Evolutionary conservation across 2,113 vertebrate species (phyloP), one percentile per base, ranked within the genome.

Genomic region (Clupea harengus): DNA sequence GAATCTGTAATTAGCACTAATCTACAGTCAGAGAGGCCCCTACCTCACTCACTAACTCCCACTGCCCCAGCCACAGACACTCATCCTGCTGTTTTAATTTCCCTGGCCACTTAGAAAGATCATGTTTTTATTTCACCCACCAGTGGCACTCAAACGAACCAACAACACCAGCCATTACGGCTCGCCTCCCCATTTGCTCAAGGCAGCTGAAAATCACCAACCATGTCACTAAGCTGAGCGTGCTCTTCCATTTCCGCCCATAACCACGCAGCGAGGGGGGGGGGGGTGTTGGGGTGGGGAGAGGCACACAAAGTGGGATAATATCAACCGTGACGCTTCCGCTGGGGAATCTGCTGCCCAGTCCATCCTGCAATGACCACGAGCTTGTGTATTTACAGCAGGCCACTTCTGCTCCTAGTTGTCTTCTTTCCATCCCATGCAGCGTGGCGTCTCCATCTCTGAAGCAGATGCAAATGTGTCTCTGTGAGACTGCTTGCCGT

Each of bases 1-100:
- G 92, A 90, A 90, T 89, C 93, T 91, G 94, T 94, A 95, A 95
- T 95, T 95, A 95, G 93, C 91, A 87, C 92, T 94, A 94, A 95
- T 95, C 95, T 94, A 95, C 89, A 75, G 91, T 32, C 64, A 72
- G 28, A 28, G 89, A 88, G 88, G 89, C 92, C 92, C 91, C 93
- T 94, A 92, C 92, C 91, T 87, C 85, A 92, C 72, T 13, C 64
- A 72, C 25, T 32, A 9, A 72, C 7, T 4, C 17, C 11, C 50
- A 5, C 13, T 52, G 2, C 25, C 2, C 25, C 7, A 67, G n/a
- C n/a, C 25, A 72, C 64, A 72, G 2, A 72, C 64, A 72, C n/a
- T 13, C 64, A 2, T 9, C 28, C 25, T 5, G 88, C 92, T 92
- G 92, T 89, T 91, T 92, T 67, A 85, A 94, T 93, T 93, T 92